phyloP scores from a whole-genome alignment of 2,113 vertebrate genomes.

The Orientallactaga bullata region DNA sequence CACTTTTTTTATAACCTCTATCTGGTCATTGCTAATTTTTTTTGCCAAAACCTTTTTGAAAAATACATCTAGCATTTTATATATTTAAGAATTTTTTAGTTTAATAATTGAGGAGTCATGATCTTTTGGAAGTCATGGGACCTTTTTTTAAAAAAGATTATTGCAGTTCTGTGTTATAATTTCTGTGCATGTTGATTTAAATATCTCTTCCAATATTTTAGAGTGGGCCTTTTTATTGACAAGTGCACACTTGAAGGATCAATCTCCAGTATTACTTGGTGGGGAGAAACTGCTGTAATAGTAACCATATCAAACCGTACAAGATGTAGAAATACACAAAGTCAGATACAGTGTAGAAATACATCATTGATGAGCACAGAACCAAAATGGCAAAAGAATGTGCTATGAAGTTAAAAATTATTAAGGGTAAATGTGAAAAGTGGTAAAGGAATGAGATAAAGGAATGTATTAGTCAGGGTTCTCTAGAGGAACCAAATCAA shows the following conservation, averaged over 20 bases:
- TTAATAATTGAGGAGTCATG: too few species aligned
- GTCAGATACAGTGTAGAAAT: not conserved
- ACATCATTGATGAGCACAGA: not conserved
- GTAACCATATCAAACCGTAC: too few species aligned
- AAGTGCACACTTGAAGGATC: not conserved
- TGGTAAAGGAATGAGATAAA: not conserved
- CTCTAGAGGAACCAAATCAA: too few species aligned
- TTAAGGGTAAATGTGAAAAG: not conserved
- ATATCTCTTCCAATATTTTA: too few species aligned
- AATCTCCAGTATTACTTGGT: not conserved
- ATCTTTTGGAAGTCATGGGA: not conserved
- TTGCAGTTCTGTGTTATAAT: not conserved
- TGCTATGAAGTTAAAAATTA: not conserved
- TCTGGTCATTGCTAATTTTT: not conserved
- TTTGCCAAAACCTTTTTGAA: not conserved
- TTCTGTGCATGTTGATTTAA: not conserved
- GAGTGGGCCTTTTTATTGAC: too few species aligned
- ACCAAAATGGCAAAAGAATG: not conserved
- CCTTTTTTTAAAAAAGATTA: not conserved
- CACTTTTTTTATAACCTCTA: not conserved
- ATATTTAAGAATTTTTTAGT: not conserved
- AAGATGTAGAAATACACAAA: too few species aligned
- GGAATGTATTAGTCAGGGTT: too few species aligned
- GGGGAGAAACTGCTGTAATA: not conserved
- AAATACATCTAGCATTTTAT: too few species aligned